Evolutionary conservation across 2,113 vertebrate species (phyloP).

Genomic region (Paratilapia polleni): DNA sequence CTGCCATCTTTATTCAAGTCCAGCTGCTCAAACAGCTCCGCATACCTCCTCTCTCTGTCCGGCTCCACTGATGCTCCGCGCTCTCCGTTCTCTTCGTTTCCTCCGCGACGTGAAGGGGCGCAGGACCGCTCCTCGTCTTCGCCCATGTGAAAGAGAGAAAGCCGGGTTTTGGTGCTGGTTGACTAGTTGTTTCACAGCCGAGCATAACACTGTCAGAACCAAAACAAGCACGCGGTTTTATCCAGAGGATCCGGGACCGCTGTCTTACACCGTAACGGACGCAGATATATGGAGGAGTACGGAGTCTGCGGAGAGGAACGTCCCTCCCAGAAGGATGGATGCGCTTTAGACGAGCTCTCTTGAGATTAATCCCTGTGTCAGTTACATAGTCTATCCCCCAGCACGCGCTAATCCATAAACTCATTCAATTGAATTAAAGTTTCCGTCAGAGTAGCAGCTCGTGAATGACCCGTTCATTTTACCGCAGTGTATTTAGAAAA

Average conservation of each 20-base stretch:
- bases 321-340: neutral
- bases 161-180: neutral
- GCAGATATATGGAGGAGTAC: neutral
- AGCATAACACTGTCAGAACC: neutral
- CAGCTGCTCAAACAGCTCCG: conserved; percentile 85
- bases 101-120: conserved; percentile 42
- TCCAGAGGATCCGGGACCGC: neutral
- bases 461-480: neutral
- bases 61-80: conserved; percentile 58
- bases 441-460: neutral
- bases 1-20: conserved; percentile 87
- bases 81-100: conserved; percentile 35
- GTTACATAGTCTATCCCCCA: neutral
- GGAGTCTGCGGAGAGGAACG: neutral
- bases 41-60: conserved; percentile 76
- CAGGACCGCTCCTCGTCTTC: conserved; percentile 42
- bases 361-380: neutral
- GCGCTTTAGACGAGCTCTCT: neutral
- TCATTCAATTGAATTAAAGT: conserved; percentile 30
- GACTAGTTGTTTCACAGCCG: neutral
- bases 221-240: neutral
- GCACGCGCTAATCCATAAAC: neutral
- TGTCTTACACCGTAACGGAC: neutral
- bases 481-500: conserved; percentile 16
- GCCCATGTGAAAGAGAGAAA: conserved; percentile 65